Evolutionary conservation across 1,140 invertebrate species (phyloP), one percentile per base, ranked within the genome.

Genomic region (Melitaea cinxia): DNA sequence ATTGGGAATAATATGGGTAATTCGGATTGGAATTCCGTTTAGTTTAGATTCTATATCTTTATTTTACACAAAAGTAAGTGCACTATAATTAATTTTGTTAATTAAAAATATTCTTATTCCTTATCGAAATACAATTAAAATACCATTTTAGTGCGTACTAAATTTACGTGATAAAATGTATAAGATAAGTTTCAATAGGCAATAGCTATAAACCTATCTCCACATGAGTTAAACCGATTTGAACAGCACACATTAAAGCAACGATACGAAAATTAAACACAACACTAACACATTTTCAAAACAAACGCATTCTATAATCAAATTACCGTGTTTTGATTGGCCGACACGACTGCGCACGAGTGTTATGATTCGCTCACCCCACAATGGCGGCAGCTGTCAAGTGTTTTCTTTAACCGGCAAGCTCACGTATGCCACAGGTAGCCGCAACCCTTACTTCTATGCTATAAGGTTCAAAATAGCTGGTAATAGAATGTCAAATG

Each of bases 311-410:
- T 68, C 54, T 33, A 74, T 83, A 84, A 89, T 88, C 70, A 76
- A 82, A 85, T 88, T 86, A 84, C 62, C 60, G 42, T 89, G 74
- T 89, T 89, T 85, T 85, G 81, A 89, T 89, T 89, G 83, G 81
- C 74, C 79, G 72, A 63, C 56, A 68, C 59, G 54, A 73, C 73
- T 70, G 56, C 68, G 66, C 63, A 73, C 72, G 67, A 86, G 86
- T 86, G 86, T 84, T 89, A 85, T 78, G 79, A 83, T 84, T 84
- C 42, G 42, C 23, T 47, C 42, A 19, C 17, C 21, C 72, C 64
- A 79, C 84, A 83, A 79, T 83, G 73, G 76, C 78, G 77, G 69
- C 82, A 85, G 77, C 73, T 86, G 84, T 73, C 65, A 80, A 89
- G 83, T 88, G 80, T 79, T 89, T 82, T 79, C 78, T 70, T 72